Conservation (phyloP, 2,797 vertebrate species). For the Ispidina lecontei region DNA sequence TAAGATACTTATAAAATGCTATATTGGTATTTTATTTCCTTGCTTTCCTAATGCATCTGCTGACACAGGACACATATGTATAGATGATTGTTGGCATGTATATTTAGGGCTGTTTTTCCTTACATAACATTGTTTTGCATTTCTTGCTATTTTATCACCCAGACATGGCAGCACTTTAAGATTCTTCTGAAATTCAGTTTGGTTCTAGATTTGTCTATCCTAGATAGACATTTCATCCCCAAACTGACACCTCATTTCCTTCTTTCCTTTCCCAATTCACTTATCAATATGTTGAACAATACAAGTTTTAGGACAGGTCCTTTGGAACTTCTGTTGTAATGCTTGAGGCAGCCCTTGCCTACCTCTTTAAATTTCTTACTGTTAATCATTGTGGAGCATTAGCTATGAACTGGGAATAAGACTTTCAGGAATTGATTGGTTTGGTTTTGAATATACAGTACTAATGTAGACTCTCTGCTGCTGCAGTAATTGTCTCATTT, state of each 20-base stretch:
- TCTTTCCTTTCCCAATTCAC: not conserved
- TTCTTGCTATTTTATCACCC: not conserved
- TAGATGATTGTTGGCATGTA: not conserved
- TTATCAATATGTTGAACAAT: not conserved
- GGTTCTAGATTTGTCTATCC: not conserved
- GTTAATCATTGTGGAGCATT: not conserved
- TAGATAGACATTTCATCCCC: not conserved
- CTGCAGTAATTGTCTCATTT: not conserved
- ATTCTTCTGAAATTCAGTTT: not conserved
- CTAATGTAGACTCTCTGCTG: not conserved
- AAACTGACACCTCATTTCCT: not conserved
- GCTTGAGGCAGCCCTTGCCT: not conserved
- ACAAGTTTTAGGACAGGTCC: not conserved
- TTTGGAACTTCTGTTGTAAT: not conserved
- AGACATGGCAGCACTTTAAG: not conserved
- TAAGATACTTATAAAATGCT: not conserved
- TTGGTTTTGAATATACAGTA: not conserved
- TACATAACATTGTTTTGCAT: not conserved
- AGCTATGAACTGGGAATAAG: not conserved
- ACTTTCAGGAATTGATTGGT: not conserved
- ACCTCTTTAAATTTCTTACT: not conserved
- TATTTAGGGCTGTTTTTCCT: not conserved
- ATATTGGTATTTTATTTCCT: not conserved
- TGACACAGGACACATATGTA: not conserved
- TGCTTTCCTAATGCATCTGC: not conserved